phyloP scores from a whole-genome alignment of 2,888 invertebrate genomes.

The Osmoderma eremita region DNA sequence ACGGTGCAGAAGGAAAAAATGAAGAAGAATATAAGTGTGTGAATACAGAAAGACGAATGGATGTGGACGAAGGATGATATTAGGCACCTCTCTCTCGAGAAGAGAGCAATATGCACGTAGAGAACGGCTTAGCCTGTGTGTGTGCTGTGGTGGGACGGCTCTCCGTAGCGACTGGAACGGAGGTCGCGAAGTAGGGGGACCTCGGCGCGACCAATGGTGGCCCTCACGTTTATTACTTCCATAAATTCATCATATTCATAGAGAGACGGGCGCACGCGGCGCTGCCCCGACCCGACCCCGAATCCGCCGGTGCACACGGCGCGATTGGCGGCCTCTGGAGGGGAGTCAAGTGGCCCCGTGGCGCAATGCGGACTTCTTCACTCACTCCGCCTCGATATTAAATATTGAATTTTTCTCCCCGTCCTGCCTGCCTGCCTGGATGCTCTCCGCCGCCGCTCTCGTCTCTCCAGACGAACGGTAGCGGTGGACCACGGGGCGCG shows the following conservation, averaged over 20 bases:
- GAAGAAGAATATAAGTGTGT: conserved; percentile 21
- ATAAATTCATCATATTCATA: conserved; percentile 73
- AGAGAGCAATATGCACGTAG: conserved; percentile 30
- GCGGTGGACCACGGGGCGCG: conserved; percentile 53
- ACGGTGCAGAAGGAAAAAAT: too few relatives aligned
- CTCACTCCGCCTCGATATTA: conserved; percentile 79
- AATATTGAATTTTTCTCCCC: conserved; percentile 78
- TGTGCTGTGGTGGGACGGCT: conserved; percentile 47
- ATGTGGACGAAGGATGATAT: conserved; percentile 8
- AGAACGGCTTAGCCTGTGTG: not conserved
- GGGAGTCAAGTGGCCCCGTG: conserved; percentile 64
- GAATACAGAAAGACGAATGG: conserved; percentile 39
- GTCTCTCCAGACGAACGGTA: conserved; percentile 9
- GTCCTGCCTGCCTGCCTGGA: conserved; percentile 53
- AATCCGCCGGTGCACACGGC: conserved; percentile 52
- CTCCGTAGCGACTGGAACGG: conserved; percentile 50
- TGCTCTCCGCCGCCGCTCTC: not conserved
- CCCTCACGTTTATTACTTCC: conserved; percentile 80
- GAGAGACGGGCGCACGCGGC: conserved; percentile 56
- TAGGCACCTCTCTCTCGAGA: not conserved
- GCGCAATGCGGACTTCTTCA: conserved; percentile 69
- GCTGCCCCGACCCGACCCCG: conserved; percentile 44
- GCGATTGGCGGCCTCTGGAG: conserved; percentile 64
- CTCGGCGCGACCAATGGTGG: conserved; percentile 71
- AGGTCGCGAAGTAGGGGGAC: conserved; percentile 34